These are phyloP conservation scores for Pecten maximus DNA, from an alignment of 2,888 invertebrate genomes.

Conservation along the genomic window DNA sequence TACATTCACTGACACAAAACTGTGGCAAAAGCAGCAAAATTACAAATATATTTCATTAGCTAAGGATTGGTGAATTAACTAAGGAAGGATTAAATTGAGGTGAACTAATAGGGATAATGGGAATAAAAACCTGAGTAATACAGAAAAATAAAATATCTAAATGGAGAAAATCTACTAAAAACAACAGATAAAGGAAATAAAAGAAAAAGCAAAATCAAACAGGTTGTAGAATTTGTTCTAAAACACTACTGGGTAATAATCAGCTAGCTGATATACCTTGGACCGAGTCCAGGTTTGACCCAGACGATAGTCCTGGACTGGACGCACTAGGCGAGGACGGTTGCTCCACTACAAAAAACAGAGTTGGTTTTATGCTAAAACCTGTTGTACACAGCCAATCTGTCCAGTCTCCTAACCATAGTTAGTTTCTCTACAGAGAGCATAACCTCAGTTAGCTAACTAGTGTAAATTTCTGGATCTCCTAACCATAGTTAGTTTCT, in stretches of 20 bases:
- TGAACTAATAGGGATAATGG: not conserved
- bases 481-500: no score
- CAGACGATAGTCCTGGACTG: not conserved
- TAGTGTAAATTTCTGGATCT: no score
- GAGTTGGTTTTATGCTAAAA: not conserved
- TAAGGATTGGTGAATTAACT: not conserved
- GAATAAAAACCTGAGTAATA: not conserved
- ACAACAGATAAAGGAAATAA: not conserved
- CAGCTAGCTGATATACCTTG: not conserved
- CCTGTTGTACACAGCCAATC: not conserved
- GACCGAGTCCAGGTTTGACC: constrained; percentile 18
- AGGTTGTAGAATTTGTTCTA: not conserved
- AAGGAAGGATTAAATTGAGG: not conserved
- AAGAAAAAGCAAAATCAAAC: not conserved
- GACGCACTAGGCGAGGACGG: constrained; percentile 11
- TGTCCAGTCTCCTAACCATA: no score
- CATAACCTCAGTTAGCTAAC: not conserved
- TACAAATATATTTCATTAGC: not conserved
- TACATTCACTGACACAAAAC: not conserved
- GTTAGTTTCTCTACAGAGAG: not conserved
- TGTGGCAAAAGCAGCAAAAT: not conserved
- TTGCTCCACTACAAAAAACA: not conserved
- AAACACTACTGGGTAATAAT: not conserved
- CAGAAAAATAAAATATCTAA: not conserved
- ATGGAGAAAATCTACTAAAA: not conserved